Percentiles rank a stretch among this genome's conserved stretches.
phyloP scores from a whole-genome alignment of 2,888 invertebrate genomes.

The Poecilobothrus nobilitatus region DNA sequence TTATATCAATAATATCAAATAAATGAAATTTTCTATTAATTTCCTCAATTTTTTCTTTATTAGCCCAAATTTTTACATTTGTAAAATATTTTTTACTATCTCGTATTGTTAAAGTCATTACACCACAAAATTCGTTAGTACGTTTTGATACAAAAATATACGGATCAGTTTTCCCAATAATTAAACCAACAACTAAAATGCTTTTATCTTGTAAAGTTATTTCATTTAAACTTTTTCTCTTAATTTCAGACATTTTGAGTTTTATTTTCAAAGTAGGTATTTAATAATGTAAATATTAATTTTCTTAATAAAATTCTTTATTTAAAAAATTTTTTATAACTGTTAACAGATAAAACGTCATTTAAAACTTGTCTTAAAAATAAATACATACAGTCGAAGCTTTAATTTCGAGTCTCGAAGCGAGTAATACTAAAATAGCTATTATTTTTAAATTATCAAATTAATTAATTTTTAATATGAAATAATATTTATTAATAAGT shows the following conservation, averaged over 20 bases:
- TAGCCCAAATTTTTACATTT: conserved; percentile 70
- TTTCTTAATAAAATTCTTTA: too few species aligned
- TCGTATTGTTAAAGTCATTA: conserved; percentile 66
- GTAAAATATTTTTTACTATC: conserved; percentile 64
- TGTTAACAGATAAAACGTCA: too few species aligned
- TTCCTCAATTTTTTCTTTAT: conserved; percentile 52
- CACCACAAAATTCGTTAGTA: conserved; percentile 51
- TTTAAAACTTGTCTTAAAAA: too few species aligned
- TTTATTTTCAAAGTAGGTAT: neutral
- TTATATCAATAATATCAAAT: conserved; percentile 63
- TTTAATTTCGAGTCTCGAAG: too few species aligned
- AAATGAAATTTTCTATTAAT: conserved; percentile 57
- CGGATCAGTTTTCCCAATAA: conserved; percentile 48
- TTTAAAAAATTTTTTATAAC: too few species aligned
- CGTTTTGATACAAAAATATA: conserved; percentile 38
- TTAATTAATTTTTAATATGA: too few species aligned
- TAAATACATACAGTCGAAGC: too few species aligned
- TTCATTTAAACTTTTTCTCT: neutral
- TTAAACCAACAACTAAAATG: neutral
- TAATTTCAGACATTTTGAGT: neutral
- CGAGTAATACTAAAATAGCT: too few species aligned
- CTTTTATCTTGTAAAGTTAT: neutral
- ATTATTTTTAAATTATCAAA: too few species aligned
- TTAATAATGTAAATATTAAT: too few species aligned
- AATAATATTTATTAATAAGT: too few species aligned